Conservation (phyloP, 2,113 vertebrate genomes). For the Silurus meridionalis region DNA sequence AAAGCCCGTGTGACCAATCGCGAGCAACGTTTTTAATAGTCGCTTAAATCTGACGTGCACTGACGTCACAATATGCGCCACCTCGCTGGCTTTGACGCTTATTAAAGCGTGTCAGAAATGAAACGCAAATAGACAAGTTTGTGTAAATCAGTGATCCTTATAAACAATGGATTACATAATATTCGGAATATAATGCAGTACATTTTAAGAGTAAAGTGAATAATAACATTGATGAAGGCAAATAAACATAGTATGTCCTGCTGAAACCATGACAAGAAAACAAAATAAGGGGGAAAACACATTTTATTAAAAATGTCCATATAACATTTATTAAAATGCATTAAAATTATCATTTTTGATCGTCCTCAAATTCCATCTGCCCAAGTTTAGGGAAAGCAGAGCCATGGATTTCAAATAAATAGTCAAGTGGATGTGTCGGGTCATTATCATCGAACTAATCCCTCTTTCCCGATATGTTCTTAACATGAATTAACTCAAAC, state of each 20-base stretch:
- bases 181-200: background rate
- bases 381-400: slow-evolving; percentile 61
- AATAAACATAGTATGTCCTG: background rate
- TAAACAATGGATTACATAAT: background rate
- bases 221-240: background rate
- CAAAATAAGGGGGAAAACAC: slow-evolving; percentile 67
- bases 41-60: slow-evolving; percentile 25
- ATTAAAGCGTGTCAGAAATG: background rate
- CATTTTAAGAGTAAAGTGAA: background rate
- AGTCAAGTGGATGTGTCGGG: slow-evolving; percentile 58
- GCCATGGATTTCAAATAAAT: slow-evolving; percentile 75
- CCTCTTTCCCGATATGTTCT: slow-evolving; percentile 33
- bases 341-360: slow-evolving; percentile 72
- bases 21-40: background rate
- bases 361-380: slow-evolving; percentile 59
- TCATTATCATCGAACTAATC: slow-evolving; percentile 42
- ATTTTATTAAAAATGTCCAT: slow-evolving; percentile 82
- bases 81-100: background rate
- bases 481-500: slow-evolving; percentile 61
- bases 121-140: background rate
- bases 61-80: background rate
- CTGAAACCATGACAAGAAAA: slow-evolving; percentile 20
- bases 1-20: slow-evolving; percentile 27
- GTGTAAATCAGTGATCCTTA: background rate
- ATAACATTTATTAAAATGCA: slow-evolving; percentile 81